Evolutionary conservation across 2,888 invertebrate species (phyloP).

Genomic region (Megastigmus dorsalis): DNA sequence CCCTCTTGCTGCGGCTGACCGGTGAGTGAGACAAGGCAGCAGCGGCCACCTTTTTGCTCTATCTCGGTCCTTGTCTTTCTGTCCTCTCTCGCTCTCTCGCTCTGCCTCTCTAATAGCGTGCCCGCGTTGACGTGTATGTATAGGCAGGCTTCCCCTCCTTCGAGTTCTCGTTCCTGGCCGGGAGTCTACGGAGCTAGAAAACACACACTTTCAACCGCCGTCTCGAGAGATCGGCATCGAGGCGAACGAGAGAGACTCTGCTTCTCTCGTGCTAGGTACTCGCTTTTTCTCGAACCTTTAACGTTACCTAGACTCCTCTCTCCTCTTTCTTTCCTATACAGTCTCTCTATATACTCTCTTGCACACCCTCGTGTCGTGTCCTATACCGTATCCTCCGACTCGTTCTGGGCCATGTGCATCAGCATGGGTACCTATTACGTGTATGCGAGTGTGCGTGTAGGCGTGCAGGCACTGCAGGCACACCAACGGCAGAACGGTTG

Average conservation of each 20-base stretch:
- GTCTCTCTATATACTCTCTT: neutral
- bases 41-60: slow-evolving; percentile 39
- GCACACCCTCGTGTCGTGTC: neutral
- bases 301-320: no score
- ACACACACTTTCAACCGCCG: slow-evolving; percentile 31
- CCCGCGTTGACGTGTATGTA: neutral
- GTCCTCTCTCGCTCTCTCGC: slow-evolving; percentile 13
- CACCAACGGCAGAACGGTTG: slow-evolving; percentile 24
- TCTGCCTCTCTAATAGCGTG: slow-evolving; percentile 34
- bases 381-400: neutral
- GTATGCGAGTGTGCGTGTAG: slow-evolving; percentile 1
- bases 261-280: slow-evolving; percentile 20
- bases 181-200: slow-evolving; percentile 10
- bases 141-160: slow-evolving; percentile 7
- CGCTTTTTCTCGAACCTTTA: neutral
- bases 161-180: slow-evolving; percentile 13
- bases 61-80: neutral
- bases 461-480: neutral
- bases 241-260: neutral
- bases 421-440: no score
- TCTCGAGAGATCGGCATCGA: slow-evolving; percentile 34
- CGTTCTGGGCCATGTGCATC: slow-evolving; percentile 7
- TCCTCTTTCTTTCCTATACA: slow-evolving; percentile 8
- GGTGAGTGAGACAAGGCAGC: slow-evolving; percentile 19
- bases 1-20: slow-evolving; percentile 37